Percentiles rank a stretch among this genome's conserved stretches.
phyloP scores from a whole-genome alignment of 2,113 vertebrate genomes.

The Eudorcas thomsonii region DNA sequence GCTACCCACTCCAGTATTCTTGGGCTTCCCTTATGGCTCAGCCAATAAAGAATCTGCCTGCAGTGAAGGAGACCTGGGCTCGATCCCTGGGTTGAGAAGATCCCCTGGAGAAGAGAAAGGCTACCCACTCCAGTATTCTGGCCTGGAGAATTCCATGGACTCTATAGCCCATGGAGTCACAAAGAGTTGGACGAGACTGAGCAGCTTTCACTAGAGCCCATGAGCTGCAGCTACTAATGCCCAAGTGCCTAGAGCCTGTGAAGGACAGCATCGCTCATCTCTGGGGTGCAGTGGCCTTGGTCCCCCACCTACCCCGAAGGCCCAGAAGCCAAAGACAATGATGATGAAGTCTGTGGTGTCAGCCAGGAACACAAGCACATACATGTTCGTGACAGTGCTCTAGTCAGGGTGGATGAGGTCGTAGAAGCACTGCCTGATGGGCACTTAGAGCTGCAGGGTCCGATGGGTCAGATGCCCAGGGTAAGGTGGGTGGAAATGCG shows the following conservation, averaged over 20 bases:
- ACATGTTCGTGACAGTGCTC: slow-evolving; percentile 96
- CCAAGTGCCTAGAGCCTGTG: neutral
- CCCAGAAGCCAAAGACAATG: slow-evolving; percentile 97
- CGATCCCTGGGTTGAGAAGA: neutral
- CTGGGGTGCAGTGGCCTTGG: rapidly evolving
- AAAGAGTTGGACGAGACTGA: neutral
- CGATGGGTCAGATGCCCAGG: slow-evolving; percentile 71
- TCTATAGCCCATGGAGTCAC: neutral
- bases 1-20: neutral
- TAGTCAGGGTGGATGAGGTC: slow-evolving; percentile 97
- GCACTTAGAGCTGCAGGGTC: slow-evolving; percentile 91
- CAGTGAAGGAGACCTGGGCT: neutral
- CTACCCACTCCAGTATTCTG: neutral
- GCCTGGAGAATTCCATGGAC: neutral
- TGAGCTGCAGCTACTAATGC: neutral
- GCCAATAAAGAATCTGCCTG: neutral
- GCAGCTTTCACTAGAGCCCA: neutral
- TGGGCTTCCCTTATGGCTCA: neutral
- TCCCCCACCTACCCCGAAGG: slow-evolving; percentile 91
- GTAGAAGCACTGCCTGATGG: slow-evolving; percentile 96
- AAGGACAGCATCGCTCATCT: neutral
- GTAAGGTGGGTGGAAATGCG: neutral
- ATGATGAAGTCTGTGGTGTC: slow-evolving; percentile 98
- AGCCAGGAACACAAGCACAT: slow-evolving; percentile 97
- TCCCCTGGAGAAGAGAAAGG: neutral